Evolutionary conservation across 2,113 vertebrate species (phyloP), one percentile per base, ranked within the genome.

Genomic region (Pseudolaguvia tuberculata): DNA sequence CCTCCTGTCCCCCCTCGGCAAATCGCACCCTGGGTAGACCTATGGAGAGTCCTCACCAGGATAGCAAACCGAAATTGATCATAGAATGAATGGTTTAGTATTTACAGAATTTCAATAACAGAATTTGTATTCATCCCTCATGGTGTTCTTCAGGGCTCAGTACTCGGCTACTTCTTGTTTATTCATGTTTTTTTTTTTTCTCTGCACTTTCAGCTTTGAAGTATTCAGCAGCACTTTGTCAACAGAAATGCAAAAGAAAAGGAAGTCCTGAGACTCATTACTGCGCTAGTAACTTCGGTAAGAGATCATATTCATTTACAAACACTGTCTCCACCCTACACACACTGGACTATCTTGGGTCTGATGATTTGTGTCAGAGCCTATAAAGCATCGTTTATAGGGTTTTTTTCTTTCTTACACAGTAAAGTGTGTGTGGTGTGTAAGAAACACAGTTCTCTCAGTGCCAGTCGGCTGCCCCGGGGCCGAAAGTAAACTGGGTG

Each of bases 271-370:
- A 96, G 88, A 94, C 91, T 87, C 94, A 94, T 91, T 98, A 93
- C 31, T 99, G 97, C 87, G 94, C 94, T 67, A 99, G 94, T 87
- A 91, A 96, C 86, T 99, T 99, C 1, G 97, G 97, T 99, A 93
- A 94, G 94, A 79, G 20, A 50, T 29, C 79, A 77, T 75, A 80
- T 63, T 48, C 67, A 31, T 29, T 27, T 25, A 59, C 18, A 50
- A 31, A 57, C 35, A 25, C 55, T 8, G 3, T 53, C 13, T 51
- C n/a, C 9, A 9, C 0, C 15, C 3, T 55, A 20, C 25, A 57
- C 39, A 55, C 11, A 65, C 47, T 55, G 53, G 53, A 25, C 84
- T 80, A 66, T 73, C 68, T 80, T 75, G 72, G 53, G 78, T 67
- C 75, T 75, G 72, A 55, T 74, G 45, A 83, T 84, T 78, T 83